Base-by-base conservation (phyloP, 2,797 vertebrate species). In the Eurystomus glaucurus region DNA sequence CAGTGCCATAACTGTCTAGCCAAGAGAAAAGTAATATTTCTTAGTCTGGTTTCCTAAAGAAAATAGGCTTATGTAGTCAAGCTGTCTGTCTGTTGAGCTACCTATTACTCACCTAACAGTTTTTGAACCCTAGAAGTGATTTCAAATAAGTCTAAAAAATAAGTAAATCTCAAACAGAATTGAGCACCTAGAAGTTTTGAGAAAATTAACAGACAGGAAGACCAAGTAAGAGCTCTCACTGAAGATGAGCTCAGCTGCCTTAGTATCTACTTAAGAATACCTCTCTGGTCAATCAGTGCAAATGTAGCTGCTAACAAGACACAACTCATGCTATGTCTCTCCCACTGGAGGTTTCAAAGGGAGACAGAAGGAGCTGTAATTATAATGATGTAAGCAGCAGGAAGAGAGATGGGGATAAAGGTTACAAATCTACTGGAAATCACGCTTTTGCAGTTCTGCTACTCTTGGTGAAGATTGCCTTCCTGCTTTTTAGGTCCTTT, bases 371-470 rank as follows among this genome's bases (percentile, higher is more conserved):
- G 74, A 94, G 35, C 58, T 82, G 46, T 71, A 82, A 76, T 91
- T 92, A 90, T 61, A 90, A 83, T 41, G n/a, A 94, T 35, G 50
- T 79, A 93, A 89, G 84, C 39, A 89, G 43, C 55, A 91, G 62
- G 55, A n/a, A 91, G 29, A 89, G n/a, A 70, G 19, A 45, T 2
- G 41, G 74, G 62, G 28, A 72, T 62, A 87, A 87, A 93, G 62
- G 72, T 88, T 78, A 57, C 16, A 69, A 80, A 90, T 75, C 41
- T 81, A 45, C 61, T 61, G 57, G 50, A 94, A 88, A 60, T 8
- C 3, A 29, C 0, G 2, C 4, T 87, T 91, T 45, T 90, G 33
- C 55, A 33, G 46, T 69, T 85, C 31, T 94, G 15, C 25, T 79
- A 7, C 15, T 91, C 45, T 71, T 80, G n/a, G 41, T 10, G 9